Conservation (phyloP, 2,797 vertebrate genomes). For the Oryzias sinensis region DNA sequence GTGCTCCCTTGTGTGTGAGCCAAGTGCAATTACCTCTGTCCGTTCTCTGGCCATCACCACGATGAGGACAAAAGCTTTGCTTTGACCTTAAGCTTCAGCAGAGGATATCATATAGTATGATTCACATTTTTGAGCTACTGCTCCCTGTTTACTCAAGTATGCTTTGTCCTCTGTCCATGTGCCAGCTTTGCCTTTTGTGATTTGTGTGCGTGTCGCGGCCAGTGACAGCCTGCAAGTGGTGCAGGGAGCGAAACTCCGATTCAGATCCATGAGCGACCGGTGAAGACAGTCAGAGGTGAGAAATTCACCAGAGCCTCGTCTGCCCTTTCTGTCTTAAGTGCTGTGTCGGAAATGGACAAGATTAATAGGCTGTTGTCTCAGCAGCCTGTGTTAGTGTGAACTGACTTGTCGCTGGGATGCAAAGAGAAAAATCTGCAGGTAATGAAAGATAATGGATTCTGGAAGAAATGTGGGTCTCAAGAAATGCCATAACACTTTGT, state of each 20-base stretch:
- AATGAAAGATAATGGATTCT: conserved; percentile 5
- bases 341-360: conserved; percentile 37
- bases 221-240: conserved; percentile 11
- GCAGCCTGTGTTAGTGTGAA: conserved; percentile 17
- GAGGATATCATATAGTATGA: conserved; percentile 38
- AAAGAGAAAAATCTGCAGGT: conserved; percentile 6
- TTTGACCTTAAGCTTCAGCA: conserved; percentile 36
- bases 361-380: conserved; percentile 51
- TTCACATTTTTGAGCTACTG: conserved; percentile 34
- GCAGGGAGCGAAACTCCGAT: conserved; percentile 32
- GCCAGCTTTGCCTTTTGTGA: conserved; percentile 42
- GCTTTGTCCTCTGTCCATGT: conserved; percentile 40
- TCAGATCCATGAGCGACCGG: conserved; percentile 33
- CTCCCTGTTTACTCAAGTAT: conserved; percentile 23
- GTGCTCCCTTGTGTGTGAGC: conserved; percentile 11
- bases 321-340: conserved; percentile 38
- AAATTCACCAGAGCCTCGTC: conserved; percentile 29
- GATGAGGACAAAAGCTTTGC: conserved; percentile 39
- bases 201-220: conserved; percentile 12
- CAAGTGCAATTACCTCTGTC: conserved; percentile 32
- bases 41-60: conserved; percentile 30
- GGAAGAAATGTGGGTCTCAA: conserved; percentile 1
- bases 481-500: not conserved
- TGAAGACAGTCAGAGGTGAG: conserved; percentile 42
- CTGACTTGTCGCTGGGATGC: conserved; percentile 20